Evolutionary conservation across 1,140 invertebrate species (phyloP), one percentile per base, ranked within the genome.

Genomic region (silkworm (Bombyx mori)): DNA sequence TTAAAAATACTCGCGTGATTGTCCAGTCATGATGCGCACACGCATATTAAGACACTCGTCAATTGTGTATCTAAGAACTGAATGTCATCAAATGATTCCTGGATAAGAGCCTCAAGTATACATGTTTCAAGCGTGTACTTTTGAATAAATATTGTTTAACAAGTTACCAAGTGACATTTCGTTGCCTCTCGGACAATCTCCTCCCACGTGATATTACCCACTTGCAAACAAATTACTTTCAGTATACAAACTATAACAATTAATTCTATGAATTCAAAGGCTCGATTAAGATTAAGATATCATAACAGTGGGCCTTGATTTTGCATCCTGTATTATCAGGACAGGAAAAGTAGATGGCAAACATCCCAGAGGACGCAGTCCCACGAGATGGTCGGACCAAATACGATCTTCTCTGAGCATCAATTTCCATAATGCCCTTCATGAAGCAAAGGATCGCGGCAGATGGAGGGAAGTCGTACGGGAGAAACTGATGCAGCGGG

Each of bases 91-190:
- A 76, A 62, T 62, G 73, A 82, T 82, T 81, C 78, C 73, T 74
- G 73, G 70, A 77, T 69, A 69, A 79, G 76, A 71, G 70, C 69
- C 69, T 81, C 73, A 72, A 85, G 82, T 79, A 73, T 70, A 61
- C 73, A 72, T 76, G 73, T 74, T 79, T 75, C 64, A 73, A 71
- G 69, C 63, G 65, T 75, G 63, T 69, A 71, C 69, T 73, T 76
- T 86, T 86, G 77, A 82, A 86, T 79, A 83, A 83, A 86, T 77
- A 86, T 82, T 79, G 73, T 82, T 73, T 61, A 74, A 84, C 75
- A 80, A 81, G 77, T 80, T 73, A 73, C 73, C 77, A 76, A 82
- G 78, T 82, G 77, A 84, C 79, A 86, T 82, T 81, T 79, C 68
- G 69, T 71, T 71, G 71, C 66, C 26, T 35, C 26, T 69, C 68